Evolutionary conservation across 2,797 vertebrate genomes (phyloP).

Genomic region (Forpus xanthops): DNA sequence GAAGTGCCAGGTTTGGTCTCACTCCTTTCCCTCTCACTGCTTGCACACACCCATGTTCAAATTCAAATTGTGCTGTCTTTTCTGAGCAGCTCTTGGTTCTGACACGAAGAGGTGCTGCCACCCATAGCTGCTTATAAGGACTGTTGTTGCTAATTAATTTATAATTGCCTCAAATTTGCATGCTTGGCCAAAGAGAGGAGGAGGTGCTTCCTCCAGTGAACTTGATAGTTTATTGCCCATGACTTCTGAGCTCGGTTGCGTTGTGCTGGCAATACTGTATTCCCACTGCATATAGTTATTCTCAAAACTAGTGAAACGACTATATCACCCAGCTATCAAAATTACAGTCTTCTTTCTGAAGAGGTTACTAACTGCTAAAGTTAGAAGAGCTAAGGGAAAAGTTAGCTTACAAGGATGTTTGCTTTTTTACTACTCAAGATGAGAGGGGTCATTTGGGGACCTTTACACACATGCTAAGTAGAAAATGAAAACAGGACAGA

Average conservation of each 20-base stretch:
- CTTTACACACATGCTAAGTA: background rate
- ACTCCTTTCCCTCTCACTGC: background rate
- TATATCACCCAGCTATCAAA: background rate
- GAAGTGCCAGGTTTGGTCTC: rapidly evolving
- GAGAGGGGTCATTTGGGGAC: background rate
- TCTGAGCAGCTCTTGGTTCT: background rate
- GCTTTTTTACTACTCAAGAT: rapidly evolving
- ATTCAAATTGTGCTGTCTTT: background rate
- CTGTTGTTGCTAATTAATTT: background rate
- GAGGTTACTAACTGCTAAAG: background rate
- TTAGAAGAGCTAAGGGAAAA: background rate
- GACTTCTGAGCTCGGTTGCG: background rate
- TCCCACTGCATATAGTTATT: background rate
- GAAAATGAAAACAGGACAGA: background rate
- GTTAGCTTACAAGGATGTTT: background rate
- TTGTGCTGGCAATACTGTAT: background rate
- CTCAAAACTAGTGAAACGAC: background rate
- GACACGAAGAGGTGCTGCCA: background rate
- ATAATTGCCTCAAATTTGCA: background rate
- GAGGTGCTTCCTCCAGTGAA: background rate
- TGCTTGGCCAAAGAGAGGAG: background rate
- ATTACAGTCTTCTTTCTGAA: background rate
- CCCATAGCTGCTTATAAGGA: background rate
- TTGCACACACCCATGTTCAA: background rate
- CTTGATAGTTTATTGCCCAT: background rate